Conservation (phyloP, 2,797 vertebrate genomes). For the Podarcis lilfordi region DNA sequence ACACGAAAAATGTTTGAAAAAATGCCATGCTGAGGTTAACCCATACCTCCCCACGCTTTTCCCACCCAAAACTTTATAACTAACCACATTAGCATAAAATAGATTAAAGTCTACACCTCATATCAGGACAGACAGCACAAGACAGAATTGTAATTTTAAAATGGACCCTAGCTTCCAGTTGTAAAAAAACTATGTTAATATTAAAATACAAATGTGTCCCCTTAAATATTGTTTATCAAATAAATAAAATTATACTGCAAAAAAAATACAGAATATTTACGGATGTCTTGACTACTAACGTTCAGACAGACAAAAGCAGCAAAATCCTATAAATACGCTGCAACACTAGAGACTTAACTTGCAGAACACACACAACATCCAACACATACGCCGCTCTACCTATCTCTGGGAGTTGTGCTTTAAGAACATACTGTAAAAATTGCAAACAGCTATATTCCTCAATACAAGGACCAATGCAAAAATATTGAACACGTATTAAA, state of each 20-base stretch:
- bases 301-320: slow-evolving; percentile 23
- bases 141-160: slow-evolving; percentile 48
- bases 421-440: slow-evolving; percentile 7
- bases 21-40: slow-evolving; percentile 79
- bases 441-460: background rate
- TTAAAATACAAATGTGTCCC: slow-evolving; percentile 19
- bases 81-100: slow-evolving; percentile 60
- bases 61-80: slow-evolving; percentile 60
- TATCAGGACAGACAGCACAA: slow-evolving; percentile 57
- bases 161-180: background rate
- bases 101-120: slow-evolving; percentile 37
- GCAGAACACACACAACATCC: slow-evolving; percentile 13
- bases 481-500: background rate
- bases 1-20: slow-evolving; percentile 86
- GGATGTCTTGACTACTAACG: slow-evolving; percentile 12
- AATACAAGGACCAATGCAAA: background rate
- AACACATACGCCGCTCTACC: background rate
- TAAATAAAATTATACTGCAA: slow-evolving; percentile 15
- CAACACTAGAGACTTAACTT: slow-evolving; percentile 36
- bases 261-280: slow-evolving; percentile 6
- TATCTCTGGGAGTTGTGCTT: background rate
- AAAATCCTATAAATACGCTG: slow-evolving; percentile 6
- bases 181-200: slow-evolving; percentile 31
- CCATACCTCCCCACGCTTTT: slow-evolving; percentile 67
- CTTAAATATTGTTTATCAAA: slow-evolving; percentile 29